A percentile compares a stretch with the other conserved stretches of the same genome.
phyloP scores from a whole-genome alignment of 1,140 invertebrate genomes.

The Microplitis mediator region DNA sequence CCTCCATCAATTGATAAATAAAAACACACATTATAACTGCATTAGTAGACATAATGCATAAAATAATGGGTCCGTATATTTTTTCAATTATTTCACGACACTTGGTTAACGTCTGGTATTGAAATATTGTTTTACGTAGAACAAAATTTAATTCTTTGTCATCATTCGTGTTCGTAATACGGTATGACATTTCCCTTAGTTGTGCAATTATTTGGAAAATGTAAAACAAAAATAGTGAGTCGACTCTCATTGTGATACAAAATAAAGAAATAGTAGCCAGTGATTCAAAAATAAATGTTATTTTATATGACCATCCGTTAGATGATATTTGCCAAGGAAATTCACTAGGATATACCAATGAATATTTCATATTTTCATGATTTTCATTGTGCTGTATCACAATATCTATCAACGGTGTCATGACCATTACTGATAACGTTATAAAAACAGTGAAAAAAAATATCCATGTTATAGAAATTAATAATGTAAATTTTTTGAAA shows the following conservation, averaged over 20 bases:
- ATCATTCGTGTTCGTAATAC: slow-evolving; percentile 25
- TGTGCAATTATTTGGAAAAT: slow-evolving; percentile 37
- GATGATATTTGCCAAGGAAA: slow-evolving; percentile 30
- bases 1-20: slow-evolving; percentile 39
- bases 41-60: slow-evolving; percentile 35
- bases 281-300: slow-evolving; percentile 30
- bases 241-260: slow-evolving; percentile 34
- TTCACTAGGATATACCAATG: slow-evolving; percentile 13
- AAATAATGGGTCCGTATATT: slow-evolving; percentile 36
- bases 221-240: slow-evolving; percentile 39
- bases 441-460: not conserved
- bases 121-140: slow-evolving; percentile 26
- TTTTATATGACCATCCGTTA: slow-evolving; percentile 27
- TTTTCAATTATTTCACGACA: slow-evolving; percentile 31
- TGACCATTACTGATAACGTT: not conserved
- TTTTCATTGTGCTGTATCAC: not conserved
- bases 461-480: too few species aligned
- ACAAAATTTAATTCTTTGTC: not conserved
- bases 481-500: too few species aligned
- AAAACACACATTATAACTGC: slow-evolving; percentile 39
- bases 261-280: slow-evolving; percentile 19
- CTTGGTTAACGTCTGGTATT: slow-evolving; percentile 25
- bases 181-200: slow-evolving; percentile 17
- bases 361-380: slow-evolving; percentile 19
- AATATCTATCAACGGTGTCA: slow-evolving; percentile 10